Percentiles rank a stretch among this genome's conserved stretches.
Evolutionary conservation across 2,113 vertebrate species (phyloP).

Genomic region (Setophaga coronata): DNA sequence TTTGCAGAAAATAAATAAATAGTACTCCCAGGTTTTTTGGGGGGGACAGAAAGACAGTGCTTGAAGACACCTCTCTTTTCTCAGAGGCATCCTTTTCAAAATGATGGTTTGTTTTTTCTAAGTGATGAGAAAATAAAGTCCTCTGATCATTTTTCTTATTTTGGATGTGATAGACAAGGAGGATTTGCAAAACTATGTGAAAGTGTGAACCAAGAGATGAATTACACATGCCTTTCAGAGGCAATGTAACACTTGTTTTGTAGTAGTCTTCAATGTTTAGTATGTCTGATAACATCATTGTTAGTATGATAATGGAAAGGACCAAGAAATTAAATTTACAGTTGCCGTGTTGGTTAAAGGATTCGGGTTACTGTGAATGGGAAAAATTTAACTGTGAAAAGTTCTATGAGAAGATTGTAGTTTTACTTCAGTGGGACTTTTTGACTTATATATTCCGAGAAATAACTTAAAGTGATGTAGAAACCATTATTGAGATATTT

Average conservation of each 20-base stretch:
- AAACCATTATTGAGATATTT: background rate
- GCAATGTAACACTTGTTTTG: background rate
- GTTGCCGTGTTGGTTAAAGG: background rate
- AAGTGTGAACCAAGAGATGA: background rate
- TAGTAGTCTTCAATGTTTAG: background rate
- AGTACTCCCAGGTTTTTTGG: fast-evolving
- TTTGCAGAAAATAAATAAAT: background rate
- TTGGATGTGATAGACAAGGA: background rate
- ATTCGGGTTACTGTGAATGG: background rate
- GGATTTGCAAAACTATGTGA: background rate
- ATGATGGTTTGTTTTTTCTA: background rate
- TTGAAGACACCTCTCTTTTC: background rate
- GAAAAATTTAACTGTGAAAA: background rate
- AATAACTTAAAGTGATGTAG: background rate
- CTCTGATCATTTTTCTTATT: background rate
- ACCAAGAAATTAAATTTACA: background rate
- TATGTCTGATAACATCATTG: background rate
- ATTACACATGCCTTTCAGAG: background rate
- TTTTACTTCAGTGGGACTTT: background rate
- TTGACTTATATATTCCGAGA: background rate
- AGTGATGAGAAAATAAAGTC: background rate
- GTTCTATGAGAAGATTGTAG: background rate
- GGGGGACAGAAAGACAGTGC: fast-evolving
- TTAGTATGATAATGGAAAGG: background rate
- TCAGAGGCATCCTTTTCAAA: background rate